Conservation (phyloP, 2,113 vertebrate species). For the Gracilinanus agilis region DNA sequence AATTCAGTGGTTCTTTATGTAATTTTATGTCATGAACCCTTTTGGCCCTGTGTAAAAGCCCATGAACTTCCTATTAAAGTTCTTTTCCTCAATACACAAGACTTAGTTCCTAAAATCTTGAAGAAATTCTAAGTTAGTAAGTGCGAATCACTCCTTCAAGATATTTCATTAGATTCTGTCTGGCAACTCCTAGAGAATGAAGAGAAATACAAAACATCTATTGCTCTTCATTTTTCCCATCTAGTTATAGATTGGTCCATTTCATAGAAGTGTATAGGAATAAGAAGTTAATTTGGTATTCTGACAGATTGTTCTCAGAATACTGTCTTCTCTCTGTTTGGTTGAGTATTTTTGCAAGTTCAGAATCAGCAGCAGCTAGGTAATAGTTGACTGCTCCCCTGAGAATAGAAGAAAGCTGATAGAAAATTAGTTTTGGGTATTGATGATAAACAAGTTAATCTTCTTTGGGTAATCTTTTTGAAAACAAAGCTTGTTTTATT, state of each 20-base stretch:
- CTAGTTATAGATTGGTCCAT: not conserved
- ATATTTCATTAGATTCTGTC: not conserved
- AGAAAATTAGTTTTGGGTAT: conserved; percentile 62
- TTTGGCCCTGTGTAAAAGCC: not conserved
- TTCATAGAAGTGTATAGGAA: not conserved
- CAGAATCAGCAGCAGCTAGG: conserved; percentile 18
- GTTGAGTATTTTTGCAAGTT: not conserved
- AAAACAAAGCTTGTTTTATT: conserved; percentile 71
- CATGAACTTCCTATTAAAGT: not conserved
- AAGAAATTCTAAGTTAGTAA: conserved; percentile 17
- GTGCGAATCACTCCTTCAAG: conserved; percentile 19
- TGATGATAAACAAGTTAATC: conserved; percentile 66
- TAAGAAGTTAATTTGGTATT: not conserved
- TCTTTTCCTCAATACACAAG: not conserved
- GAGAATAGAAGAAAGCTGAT: conserved; percentile 21
- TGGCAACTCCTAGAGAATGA: not conserved
- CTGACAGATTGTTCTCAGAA: not conserved
- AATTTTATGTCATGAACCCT: not conserved
- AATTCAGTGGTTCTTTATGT: not conserved
- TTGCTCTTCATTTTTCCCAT: conserved; percentile 7
- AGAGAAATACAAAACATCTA: conserved; percentile 40
- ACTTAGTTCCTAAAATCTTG: conserved; percentile 17
- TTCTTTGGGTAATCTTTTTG: conserved; percentile 68
- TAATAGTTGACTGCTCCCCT: conserved; percentile 4
- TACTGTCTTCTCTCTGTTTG: not conserved